These are phyloP conservation scores for Echinarachnius parma DNA, from an alignment of 53 echinoderm and acorn worm genomes.

Conservation along the genomic window DNA sequence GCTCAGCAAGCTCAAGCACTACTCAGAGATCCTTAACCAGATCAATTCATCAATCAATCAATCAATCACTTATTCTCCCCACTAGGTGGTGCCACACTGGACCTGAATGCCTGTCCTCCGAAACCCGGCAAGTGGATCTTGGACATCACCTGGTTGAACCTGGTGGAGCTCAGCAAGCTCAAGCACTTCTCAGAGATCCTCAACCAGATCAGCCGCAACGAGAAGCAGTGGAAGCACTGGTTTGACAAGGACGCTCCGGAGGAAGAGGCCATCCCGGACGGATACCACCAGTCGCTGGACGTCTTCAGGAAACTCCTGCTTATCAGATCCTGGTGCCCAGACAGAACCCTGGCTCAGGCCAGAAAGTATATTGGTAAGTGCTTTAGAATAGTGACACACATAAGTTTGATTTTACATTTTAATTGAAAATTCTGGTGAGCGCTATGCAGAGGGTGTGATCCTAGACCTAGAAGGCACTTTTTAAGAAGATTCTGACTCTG, in stretches of 20 bases:
- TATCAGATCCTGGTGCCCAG: constrained; percentile 93
- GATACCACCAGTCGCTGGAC: constrained; percentile 94
- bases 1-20: constrained; percentile 89
- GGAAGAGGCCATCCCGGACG: constrained; percentile 93
- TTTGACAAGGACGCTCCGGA: constrained; percentile 98
- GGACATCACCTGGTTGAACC: constrained; percentile 99
- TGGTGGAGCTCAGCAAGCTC: constrained; percentile 92
- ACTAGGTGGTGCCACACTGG: constrained; percentile 91
- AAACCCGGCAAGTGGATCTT: constrained; percentile 97
- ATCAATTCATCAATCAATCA: constrained; percentile 38
- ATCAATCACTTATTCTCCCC: too few species aligned
- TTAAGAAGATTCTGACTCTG: constrained; percentile 84
- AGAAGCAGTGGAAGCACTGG: constrained; percentile 99
- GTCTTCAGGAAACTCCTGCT: constrained; percentile 81
- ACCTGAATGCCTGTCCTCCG: constrained; percentile 88
- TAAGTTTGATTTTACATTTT: too few species aligned
- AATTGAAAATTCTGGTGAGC: too few species aligned
- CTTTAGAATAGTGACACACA: too few species aligned
- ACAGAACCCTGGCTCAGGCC: constrained; percentile 93
- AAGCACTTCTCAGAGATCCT: constrained; percentile 91
- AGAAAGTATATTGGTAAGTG: constrained; percentile 94
- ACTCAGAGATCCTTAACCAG: constrained; percentile 90
- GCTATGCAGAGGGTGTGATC: constrained; percentile 85
- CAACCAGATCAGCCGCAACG: constrained; percentile 89
- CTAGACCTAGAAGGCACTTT: constrained; percentile 84